Evolutionary conservation across 2,113 vertebrate genomes (phyloP), one percentile per base, ranked within the genome.

Genomic region (Misgurnus anguillicaudatus): DNA sequence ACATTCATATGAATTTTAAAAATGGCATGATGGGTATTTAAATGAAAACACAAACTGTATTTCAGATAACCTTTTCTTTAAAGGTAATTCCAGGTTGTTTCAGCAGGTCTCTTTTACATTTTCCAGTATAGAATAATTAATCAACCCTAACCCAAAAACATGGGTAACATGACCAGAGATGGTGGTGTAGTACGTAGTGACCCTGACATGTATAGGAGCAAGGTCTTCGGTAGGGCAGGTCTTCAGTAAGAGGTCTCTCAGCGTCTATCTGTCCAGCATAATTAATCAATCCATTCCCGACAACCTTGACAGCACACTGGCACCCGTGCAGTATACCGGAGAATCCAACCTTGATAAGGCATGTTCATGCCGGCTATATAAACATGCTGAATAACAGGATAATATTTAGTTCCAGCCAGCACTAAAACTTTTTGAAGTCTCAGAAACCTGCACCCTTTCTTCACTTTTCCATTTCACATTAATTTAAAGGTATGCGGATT

Each of bases 401-500:
- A 36, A 69, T 57, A 24, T 24, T 19, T 42, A 10, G 53, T 53
- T 69, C 41, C 13, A 75, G 16, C 21, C 42, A 31, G 31, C 73
- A 74, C 6, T 9, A 1, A 73, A 41, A 21, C 13, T 0, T 60
- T 73, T 73, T 16, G 9, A 36, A 21, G 53, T 76, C 58, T n/a
- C 19, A 48, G 58, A 75, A 75, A 36, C 21, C 53, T 9, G 31
- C 45, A n/a, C n/a, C 6, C 45, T 62, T 51, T 62, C 47, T 61
- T 75, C 21, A 53, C 63, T 70, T 62, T 57, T 21, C 47, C 74
- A 63, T 70, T 75, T 83, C 73, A 75, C 24, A 62, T 75, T 70
- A 63, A 73, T 80, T 76, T 79, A 57, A 68, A 83, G 60, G n/a
- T 62, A 68, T 69, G 57, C 31, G 31, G 65, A 74, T 60, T 73